phyloP scores from a whole-genome alignment of 2,797 vertebrate species.

The Hydrophis major region DNA sequence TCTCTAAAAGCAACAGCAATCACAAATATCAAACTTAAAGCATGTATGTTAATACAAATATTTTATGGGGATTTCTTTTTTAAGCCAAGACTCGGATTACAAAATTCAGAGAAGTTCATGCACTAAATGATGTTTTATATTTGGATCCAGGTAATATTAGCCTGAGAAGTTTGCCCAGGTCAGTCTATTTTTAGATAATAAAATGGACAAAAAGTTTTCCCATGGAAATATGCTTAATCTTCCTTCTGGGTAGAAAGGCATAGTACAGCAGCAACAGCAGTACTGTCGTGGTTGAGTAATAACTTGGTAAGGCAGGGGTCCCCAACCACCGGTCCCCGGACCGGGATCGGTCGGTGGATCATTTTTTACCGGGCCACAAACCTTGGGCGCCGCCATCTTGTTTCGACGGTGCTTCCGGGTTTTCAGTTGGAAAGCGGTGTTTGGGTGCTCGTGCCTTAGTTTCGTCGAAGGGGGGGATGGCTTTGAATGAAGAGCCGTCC shows the following conservation, averaged over 20 bases:
- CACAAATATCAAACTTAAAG: background rate
- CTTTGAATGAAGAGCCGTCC: too few relatives aligned
- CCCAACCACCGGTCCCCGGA: too few relatives aligned
- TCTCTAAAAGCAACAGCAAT: background rate
- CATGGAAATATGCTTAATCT: background rate
- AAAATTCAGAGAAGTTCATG: background rate
- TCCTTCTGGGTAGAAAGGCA: background rate
- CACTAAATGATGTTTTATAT: background rate
- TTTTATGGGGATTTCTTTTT: background rate
- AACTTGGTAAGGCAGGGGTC: background rate
- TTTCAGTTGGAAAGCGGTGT: too few relatives aligned
- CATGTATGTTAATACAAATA: background rate
- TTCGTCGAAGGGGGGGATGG: too few relatives aligned
- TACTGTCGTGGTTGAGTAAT: background rate
- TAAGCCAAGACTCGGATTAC: background rate
- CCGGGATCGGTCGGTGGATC: too few relatives aligned
- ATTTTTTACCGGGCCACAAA: too few relatives aligned
- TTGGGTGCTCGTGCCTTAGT: too few relatives aligned
- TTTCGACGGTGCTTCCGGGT: too few relatives aligned
- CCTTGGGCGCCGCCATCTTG: too few relatives aligned
- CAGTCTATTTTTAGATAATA: background rate
- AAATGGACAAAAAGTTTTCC: background rate
- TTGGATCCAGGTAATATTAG: background rate
- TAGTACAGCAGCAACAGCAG: background rate
- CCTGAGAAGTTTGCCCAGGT: background rate